A percentile compares a stretch with the other conserved stretches of the same genome.
phyloP scores from a whole-genome alignment of 1,140 invertebrate genomes.

The Kradibia gibbosae region DNA sequence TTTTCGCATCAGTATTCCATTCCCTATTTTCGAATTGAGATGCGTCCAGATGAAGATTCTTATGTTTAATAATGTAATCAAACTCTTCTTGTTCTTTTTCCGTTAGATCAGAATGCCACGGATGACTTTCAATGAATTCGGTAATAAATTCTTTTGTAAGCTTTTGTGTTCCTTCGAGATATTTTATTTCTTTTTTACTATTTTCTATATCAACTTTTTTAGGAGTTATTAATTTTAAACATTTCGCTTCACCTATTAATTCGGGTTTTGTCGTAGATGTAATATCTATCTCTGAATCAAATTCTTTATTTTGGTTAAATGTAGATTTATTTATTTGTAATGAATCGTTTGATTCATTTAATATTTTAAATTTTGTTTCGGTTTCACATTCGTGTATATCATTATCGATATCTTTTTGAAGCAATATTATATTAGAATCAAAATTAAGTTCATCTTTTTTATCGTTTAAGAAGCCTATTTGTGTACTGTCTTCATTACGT shows the following conservation, averaged over 20 bases:
- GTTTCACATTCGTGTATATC: background rate
- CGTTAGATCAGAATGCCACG: constrained; percentile 46
- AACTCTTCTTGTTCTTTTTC: constrained; percentile 47
- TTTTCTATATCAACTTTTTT: background rate
- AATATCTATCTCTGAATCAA: background rate
- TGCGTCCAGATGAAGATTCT: constrained; percentile 17
- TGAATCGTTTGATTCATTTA: background rate
- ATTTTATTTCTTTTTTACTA: background rate
- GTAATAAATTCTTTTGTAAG: constrained; percentile 29
- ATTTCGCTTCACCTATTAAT: background rate
- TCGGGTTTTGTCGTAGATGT: background rate
- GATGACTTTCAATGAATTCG: constrained; percentile 43
- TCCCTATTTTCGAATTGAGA: constrained; percentile 31
- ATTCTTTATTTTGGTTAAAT: background rate
- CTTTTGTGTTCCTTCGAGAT: constrained; percentile 18
- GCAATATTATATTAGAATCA: background rate
- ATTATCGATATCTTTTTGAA: background rate
- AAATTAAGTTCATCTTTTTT: background rate
- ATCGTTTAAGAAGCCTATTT: background rate
- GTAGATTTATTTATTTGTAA: background rate
- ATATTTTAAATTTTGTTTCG: background rate
- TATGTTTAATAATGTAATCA: constrained; percentile 35
- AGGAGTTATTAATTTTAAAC: background rate
- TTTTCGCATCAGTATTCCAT: constrained; percentile 14
- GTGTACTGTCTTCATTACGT: background rate